A percentile compares a stretch with the other conserved stretches of the same genome.
These are phyloP conservation scores for Hypocryptadius cinnamomeus DNA, from an alignment of 2,113 vertebrate genomes.

Conservation along the genomic window DNA sequence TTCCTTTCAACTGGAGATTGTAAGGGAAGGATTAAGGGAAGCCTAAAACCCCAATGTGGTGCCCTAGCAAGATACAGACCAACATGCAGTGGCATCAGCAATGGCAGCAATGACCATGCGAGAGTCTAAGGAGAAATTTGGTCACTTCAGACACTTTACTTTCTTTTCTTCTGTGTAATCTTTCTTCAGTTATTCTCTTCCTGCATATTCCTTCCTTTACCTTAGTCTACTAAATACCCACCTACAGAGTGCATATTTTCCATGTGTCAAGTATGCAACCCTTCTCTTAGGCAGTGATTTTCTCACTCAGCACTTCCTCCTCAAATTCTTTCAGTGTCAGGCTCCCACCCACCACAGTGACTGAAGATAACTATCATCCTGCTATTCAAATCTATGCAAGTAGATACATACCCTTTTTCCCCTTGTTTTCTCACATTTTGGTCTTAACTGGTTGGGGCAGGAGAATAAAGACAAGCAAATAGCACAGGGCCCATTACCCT, in stretches of 20 bases:
- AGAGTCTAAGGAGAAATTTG: neutral
- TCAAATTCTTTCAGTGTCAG: constrained; percentile 46
- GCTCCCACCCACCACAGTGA: constrained; percentile 35
- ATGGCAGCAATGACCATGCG: neutral
- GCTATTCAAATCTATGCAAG: constrained; percentile 49
- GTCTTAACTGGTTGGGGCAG: neutral
- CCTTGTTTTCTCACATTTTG: constrained; percentile 20
- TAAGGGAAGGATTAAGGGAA: neutral
- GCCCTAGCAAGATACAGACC: neutral
- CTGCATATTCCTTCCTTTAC: neutral
- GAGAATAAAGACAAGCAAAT: neutral
- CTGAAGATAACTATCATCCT: constrained; percentile 53
- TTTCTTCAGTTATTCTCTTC: neutral
- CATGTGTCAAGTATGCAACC: neutral
- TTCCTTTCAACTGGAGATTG: neutral
- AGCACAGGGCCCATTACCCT: neutral
- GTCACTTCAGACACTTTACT: neutral
- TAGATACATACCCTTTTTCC: neutral
- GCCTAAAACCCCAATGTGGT: neutral
- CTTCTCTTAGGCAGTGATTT: constrained; percentile 37
- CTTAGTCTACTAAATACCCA: constrained; percentile 16
- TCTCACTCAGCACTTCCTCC: constrained; percentile 61
- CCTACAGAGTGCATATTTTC: constrained; percentile 47
- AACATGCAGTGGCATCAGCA: neutral
- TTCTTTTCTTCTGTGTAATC: neutral